Evolutionary conservation across 2,113 vertebrate genomes (phyloP).

Genomic region (Phrynosoma platyrhinos): DNA sequence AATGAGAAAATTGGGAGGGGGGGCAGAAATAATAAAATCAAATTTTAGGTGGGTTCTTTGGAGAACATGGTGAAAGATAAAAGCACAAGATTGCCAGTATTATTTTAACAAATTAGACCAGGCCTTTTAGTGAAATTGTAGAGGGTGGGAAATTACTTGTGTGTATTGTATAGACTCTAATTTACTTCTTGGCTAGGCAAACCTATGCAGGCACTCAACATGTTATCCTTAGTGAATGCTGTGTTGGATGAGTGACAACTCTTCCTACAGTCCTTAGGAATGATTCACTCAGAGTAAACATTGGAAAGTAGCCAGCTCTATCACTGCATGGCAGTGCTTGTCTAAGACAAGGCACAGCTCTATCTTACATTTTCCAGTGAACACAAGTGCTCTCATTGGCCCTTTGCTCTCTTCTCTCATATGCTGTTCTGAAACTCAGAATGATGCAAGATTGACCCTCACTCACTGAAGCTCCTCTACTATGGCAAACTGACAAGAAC

Average conservation of each 20-base stretch:
- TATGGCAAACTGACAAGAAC: conserved; percentile 32
- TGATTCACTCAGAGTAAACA: conserved; percentile 48
- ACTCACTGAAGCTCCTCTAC: conserved; percentile 37
- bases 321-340: conserved; percentile 56
- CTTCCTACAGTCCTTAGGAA: conserved; percentile 57
- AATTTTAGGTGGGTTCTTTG: conserved; percentile 37
- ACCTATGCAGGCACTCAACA: conserved; percentile 52
- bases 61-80: conserved; percentile 49
- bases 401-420: conserved; percentile 41
- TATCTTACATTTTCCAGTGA: conserved; percentile 65
- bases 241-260: conserved; percentile 68
- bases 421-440: conserved; percentile 7
- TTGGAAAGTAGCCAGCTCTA: conserved; percentile 58
- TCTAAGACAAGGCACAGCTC: conserved; percentile 51
- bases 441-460: conserved; percentile 33
- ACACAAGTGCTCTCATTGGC: conserved; percentile 54
- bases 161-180: conserved; percentile 57
- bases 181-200: conserved; percentile 58
- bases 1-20: neutral
- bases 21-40: conserved; percentile 7
- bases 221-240: conserved; percentile 61
- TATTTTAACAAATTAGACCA: conserved; percentile 60
- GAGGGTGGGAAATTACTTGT: conserved; percentile 51
- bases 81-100: conserved; percentile 56
- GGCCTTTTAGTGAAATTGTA: conserved; percentile 60